These are phyloP conservation scores for Metacarcinus magister DNA, from an alignment of 2,888 invertebrate genomes.

Conservation along the genomic window DNA sequence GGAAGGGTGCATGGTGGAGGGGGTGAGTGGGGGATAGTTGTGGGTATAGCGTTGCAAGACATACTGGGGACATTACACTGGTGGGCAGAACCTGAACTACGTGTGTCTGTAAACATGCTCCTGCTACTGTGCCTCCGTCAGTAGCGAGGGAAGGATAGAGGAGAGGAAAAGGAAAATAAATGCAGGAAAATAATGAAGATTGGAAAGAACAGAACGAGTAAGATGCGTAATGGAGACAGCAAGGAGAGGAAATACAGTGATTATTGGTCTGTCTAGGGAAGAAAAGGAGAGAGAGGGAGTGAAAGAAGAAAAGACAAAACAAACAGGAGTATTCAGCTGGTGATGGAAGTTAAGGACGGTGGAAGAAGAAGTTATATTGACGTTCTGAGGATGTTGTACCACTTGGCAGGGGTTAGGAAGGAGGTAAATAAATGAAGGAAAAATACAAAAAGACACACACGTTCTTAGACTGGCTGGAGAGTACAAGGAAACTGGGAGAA, in stretches of 20 bases:
- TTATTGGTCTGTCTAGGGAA: too few species aligned
- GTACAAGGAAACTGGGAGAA: too few species aligned
- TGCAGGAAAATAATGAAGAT: not conserved
- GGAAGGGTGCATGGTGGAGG: not conserved
- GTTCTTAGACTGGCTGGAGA: too few species aligned
- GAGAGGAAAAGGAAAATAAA: not conserved
- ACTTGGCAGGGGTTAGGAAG: too few species aligned
- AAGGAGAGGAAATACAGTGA: not conserved
- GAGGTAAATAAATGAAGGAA: too few species aligned
- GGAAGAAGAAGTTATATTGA: too few species aligned
- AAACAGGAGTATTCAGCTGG: too few species aligned
- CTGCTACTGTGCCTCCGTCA: conserved; percentile 19
- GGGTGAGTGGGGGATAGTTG: not conserved
- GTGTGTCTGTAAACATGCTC: not conserved
- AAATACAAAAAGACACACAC: too few species aligned
- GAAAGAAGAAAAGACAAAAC: too few species aligned
- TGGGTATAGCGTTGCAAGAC: conserved; percentile 6
- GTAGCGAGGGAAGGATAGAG: not conserved
- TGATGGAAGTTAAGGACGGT: too few species aligned
- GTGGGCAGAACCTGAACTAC: not conserved
- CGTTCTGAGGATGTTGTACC: too few species aligned
- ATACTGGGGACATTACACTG: not conserved
- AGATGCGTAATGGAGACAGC: not conserved
- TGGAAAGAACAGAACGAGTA: not conserved
- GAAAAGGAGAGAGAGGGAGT: not conserved